phyloP scores from a whole-genome alignment of 2,797 vertebrate genomes.

The Oreochromis mossambicus region DNA sequence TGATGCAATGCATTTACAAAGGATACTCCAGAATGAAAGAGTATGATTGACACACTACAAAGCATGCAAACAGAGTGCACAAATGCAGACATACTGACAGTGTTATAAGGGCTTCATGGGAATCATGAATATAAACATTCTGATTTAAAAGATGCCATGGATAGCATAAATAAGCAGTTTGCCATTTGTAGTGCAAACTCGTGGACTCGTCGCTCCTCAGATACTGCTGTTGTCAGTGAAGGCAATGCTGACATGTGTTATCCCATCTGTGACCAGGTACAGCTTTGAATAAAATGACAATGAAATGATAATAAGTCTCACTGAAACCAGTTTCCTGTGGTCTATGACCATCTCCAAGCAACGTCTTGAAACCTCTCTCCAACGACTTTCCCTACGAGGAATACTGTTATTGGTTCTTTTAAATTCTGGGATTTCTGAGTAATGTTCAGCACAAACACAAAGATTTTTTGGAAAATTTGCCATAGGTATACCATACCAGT shows the following conservation, averaged over 20 bases:
- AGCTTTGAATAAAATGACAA: neutral
- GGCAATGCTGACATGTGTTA: neutral
- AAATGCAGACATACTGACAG: neutral
- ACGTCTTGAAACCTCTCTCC: neutral
- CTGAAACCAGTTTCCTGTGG: neutral
- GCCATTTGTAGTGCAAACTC: neutral
- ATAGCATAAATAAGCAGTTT: neutral
- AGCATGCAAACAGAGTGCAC: neutral
- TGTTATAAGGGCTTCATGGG: neutral
- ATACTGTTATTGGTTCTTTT: neutral
- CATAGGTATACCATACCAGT: neutral
- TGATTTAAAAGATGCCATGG: neutral
- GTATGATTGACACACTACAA: neutral
- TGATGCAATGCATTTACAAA: neutral
- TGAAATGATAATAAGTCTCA: fast-evolving
- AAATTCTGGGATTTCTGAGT: neutral
- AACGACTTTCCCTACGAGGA: neutral
- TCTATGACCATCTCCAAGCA: neutral
- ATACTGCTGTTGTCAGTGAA: neutral
- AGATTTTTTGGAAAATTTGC: neutral
- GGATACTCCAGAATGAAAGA: neutral
- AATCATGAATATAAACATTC: neutral
- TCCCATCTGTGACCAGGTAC: fast-evolving
- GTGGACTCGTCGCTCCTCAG: neutral
- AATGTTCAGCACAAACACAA: neutral